Base-by-base conservation (phyloP, 1,140 invertebrate genomes). In the Hirudo medicinalis region DNA sequence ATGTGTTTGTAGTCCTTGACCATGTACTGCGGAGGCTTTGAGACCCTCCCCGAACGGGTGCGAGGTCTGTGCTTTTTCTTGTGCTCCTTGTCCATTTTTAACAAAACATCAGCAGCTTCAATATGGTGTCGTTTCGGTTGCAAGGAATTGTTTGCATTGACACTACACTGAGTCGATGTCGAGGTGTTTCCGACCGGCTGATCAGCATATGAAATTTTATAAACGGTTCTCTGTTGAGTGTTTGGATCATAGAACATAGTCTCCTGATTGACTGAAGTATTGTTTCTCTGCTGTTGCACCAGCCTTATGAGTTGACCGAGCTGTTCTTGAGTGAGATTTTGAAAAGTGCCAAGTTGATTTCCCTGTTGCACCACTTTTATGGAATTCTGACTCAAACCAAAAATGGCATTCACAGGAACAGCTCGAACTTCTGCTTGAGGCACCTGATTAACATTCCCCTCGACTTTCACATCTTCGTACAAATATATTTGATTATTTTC, bases 1-100 rank as follows among this genome's bases (percentile, higher is more conserved):
- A 88, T 82, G 67, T 87, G 85, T 76, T 87, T 88, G 74, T 87
- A 88, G 77, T 88, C 87, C 72, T 86, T 85, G 4, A 87, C 83
- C 85, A 88, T 87, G 74, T 88, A 86, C 49, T 85, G 82, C 0
- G 87, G 87, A 1, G 87, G 87, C 72, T 87, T 83, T 0, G 87
- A 87, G 20, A 88, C 79, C 55, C 87, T 79, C 0, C 87, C 87
- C 20, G 86, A 87, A 57, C 80, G 75, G 32, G 87, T 88, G 63
- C 86, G 81, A 0, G 85, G 85, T 5, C 85, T 75, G 6, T 85
- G 82, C 75, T 86, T 87, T 74, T 87, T 87, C 25, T 82, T 82
- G 57, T 83, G 85, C 72, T 84, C 83, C 72, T 80, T 82, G 75
- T 85, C 83, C 74, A 85, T 85, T 80, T 84, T 76, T 4, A 79